These are phyloP conservation scores for Oxycera nigricornis DNA, from an alignment of 2,888 invertebrate species.

Conservation along the genomic window DNA sequence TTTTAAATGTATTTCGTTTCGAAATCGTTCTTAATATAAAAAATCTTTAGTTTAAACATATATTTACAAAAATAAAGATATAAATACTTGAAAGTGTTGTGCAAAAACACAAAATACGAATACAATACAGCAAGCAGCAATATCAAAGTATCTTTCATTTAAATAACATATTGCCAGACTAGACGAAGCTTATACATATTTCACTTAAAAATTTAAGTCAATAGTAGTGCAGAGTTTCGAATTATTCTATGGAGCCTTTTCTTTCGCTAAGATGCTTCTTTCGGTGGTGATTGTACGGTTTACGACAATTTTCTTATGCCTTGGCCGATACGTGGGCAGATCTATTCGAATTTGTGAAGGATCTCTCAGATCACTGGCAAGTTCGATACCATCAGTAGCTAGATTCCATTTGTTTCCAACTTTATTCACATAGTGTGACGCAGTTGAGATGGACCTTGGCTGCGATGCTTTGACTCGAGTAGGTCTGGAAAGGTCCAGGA, in stretches of 20 bases:
- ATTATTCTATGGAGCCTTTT: slow-evolving; percentile 5
- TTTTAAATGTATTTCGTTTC: too few species aligned
- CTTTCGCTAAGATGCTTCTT: slow-evolving; percentile 28
- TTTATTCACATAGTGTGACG: slow-evolving; percentile 53
- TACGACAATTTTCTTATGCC: slow-evolving; percentile 37
- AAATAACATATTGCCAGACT: slow-evolving; percentile 27
- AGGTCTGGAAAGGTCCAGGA: slow-evolving; percentile 54
- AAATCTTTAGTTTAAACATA: too few species aligned
- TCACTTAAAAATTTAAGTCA: background rate
- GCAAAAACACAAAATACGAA: background rate
- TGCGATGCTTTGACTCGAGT: slow-evolving; percentile 21
- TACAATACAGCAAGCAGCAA: slow-evolving; percentile 24
- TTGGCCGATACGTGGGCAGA: slow-evolving; percentile 67
- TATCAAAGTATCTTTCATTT: background rate
- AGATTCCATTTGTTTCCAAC: slow-evolving; percentile 32
- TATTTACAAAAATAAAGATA: slow-evolving; percentile 32
- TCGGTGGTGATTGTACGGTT: background rate
- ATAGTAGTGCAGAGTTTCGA: background rate
- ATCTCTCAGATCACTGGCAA: slow-evolving; percentile 54
- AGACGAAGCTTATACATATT: slow-evolving; percentile 34
- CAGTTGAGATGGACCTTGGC: slow-evolving; percentile 48
- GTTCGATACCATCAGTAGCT: slow-evolving; percentile 11
- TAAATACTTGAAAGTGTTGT: slow-evolving; percentile 11
- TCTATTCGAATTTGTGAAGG: slow-evolving; percentile 64
- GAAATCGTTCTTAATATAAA: too few species aligned